Conservation (phyloP, 1,140 invertebrate species). For the Hypsibius dujardini region DNA sequence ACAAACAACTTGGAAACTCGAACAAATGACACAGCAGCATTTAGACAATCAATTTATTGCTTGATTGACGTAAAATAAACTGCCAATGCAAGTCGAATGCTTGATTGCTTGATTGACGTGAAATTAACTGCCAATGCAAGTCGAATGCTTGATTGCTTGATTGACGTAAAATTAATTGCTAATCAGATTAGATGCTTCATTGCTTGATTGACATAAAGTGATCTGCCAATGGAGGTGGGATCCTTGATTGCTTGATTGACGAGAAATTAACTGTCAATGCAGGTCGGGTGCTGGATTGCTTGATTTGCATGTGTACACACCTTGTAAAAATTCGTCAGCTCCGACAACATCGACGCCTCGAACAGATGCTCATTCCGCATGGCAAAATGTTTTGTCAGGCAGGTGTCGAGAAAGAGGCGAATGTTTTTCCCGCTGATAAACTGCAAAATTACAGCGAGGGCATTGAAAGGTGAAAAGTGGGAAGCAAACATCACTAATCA, state of each 20-base stretch:
- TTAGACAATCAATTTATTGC: no score
- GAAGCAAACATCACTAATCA: not conserved
- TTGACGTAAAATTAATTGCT: not conserved
- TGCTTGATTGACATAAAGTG: not conserved
- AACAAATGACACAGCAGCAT: no score
- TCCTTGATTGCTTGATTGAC: not conserved
- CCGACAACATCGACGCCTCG: not conserved
- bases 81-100: not conserved
- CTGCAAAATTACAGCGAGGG: conserved; percentile 35
- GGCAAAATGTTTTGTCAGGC: conserved; percentile 29
- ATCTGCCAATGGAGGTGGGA: not conserved
- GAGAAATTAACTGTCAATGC: not conserved
- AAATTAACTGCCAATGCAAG: not conserved
- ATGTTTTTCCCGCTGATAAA: conserved; percentile 88
- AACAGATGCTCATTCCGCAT: not conserved
- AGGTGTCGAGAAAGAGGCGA: conserved; percentile 66
- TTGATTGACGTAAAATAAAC: not conserved
- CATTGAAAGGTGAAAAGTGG: not conserved
- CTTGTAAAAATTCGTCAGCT: not conserved
- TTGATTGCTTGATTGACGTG: not conserved
- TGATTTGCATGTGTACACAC: not conserved
- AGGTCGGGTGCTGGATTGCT: not conserved
- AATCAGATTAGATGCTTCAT: not conserved
- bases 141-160: not conserved
- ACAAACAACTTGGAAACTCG: not conserved